Evolutionary conservation across 2,888 invertebrate species (phyloP).

Genomic region (Drosophila meridiana): DNA sequence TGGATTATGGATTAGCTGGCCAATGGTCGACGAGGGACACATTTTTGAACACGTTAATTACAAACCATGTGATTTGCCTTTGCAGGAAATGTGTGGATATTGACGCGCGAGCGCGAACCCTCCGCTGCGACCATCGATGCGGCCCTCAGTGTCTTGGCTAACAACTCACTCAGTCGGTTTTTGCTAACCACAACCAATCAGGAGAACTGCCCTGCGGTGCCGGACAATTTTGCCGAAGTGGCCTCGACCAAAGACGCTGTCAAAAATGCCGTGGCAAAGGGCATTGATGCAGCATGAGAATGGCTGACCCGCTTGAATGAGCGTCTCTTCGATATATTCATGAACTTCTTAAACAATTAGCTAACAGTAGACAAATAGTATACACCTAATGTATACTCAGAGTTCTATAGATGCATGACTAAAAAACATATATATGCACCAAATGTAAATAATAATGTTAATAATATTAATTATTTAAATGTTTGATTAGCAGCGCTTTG

Average conservation of each 20-base stretch:
- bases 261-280: constrained; percentile 52
- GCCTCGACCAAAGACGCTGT: constrained; percentile 35
- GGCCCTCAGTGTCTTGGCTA: constrained; percentile 70
- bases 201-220: constrained; percentile 64
- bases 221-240: constrained; percentile 44
- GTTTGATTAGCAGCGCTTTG: not conserved
- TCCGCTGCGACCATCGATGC: constrained; percentile 50
- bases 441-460: not conserved
- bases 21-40: constrained; percentile 42
- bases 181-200: constrained; percentile 75
- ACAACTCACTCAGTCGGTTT: constrained; percentile 69
- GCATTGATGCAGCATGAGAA: constrained; percentile 69
- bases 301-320: constrained; percentile 73
- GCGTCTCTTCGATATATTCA: constrained; percentile 70
- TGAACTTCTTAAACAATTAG: constrained; percentile 57
- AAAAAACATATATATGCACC: not conserved
- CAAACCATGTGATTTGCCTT: constrained; percentile 35
- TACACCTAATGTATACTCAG: not conserved
- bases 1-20: constrained; percentile 35
- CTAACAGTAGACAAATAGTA: not conserved
- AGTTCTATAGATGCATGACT: not conserved
- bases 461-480: not conserved
- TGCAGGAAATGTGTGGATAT: constrained; percentile 77
- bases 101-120: constrained; percentile 80
- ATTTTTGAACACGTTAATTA: constrained; percentile 43